A percentile compares a stretch with the other conserved stretches of the same genome.
phyloP scores from a whole-genome alignment of 2,888 invertebrate genomes.

The Thera obeliscata region DNA sequence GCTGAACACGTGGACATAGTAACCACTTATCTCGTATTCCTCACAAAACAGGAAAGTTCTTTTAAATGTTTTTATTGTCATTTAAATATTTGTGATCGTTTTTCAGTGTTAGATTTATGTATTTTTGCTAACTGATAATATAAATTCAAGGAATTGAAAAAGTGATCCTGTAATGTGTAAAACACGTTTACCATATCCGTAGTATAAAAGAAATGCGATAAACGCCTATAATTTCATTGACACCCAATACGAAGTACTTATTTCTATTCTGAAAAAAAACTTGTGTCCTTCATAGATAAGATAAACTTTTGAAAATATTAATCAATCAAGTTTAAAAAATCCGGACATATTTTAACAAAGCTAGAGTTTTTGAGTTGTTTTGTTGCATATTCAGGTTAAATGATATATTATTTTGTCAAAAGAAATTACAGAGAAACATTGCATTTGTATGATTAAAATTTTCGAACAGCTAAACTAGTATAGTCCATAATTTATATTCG shows the following conservation, averaged over 20 bases:
- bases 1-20: constrained; percentile 5
- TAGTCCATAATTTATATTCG: neutral
- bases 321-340: too few relatives aligned
- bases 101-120: neutral
- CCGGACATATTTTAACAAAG: too few relatives aligned
- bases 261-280: too few relatives aligned
- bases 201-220: neutral
- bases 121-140: neutral
- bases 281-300: too few relatives aligned
- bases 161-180: neutral
- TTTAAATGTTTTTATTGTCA: too few relatives aligned
- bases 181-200: neutral
- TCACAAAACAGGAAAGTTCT: too few relatives aligned
- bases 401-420: too few relatives aligned
- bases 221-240: neutral
- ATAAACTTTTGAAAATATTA: too few relatives aligned
- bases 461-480: neutral
- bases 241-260: neutral
- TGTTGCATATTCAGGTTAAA: too few relatives aligned
- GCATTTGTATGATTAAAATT: too few relatives aligned
- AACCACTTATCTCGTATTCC: neutral
- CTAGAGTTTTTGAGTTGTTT: too few relatives aligned
- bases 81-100: neutral
- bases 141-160: neutral
- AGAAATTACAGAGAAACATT: too few relatives aligned